Conservation (phyloP, 2,888 invertebrate genomes). For the Harpalus rubripes region DNA sequence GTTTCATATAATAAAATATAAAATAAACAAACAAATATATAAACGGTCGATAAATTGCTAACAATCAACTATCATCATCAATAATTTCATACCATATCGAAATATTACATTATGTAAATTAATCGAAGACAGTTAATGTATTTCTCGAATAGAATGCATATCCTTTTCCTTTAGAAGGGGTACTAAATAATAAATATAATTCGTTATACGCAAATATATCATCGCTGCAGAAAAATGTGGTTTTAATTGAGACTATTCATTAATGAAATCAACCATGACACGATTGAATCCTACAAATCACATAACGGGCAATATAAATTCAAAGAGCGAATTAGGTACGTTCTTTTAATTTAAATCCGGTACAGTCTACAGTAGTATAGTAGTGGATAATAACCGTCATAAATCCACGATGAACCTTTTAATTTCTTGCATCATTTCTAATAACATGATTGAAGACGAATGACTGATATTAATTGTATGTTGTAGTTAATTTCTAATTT, state of each 20-base stretch:
- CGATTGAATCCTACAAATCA: conserved; percentile 38
- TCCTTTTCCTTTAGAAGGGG: conserved; percentile 9
- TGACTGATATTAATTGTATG: conserved; percentile 57
- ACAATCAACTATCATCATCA: too few relatives aligned
- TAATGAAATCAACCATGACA: conserved; percentile 57
- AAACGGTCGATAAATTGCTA: too few relatives aligned
- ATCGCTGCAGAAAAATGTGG: conserved; percentile 1
- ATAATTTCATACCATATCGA: too few relatives aligned
- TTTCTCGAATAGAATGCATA: too few relatives aligned
- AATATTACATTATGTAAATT: too few relatives aligned
- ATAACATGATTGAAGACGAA: conserved; percentile 56
- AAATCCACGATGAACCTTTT: conserved; percentile 51
- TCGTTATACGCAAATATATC: conserved; percentile 21
- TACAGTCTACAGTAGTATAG: conserved; percentile 33
- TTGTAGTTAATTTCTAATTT: conserved; percentile 39
- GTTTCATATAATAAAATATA: too few relatives aligned
- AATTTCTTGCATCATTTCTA: conserved; percentile 57
- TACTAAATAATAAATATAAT: conserved; percentile 8
- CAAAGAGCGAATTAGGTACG: conserved; percentile 26
- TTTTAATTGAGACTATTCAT: conserved; percentile 46
- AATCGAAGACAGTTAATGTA: too few relatives aligned
- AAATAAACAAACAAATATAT: too few relatives aligned
- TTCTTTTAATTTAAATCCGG: conserved; percentile 46
- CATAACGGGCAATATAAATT: conserved; percentile 49
- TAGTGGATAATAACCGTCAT: conserved; percentile 57